Percentiles rank a stretch among this genome's conserved stretches.
phyloP scores from a whole-genome alignment of 2,797 vertebrate species.

The Aldrovandia affinis region DNA sequence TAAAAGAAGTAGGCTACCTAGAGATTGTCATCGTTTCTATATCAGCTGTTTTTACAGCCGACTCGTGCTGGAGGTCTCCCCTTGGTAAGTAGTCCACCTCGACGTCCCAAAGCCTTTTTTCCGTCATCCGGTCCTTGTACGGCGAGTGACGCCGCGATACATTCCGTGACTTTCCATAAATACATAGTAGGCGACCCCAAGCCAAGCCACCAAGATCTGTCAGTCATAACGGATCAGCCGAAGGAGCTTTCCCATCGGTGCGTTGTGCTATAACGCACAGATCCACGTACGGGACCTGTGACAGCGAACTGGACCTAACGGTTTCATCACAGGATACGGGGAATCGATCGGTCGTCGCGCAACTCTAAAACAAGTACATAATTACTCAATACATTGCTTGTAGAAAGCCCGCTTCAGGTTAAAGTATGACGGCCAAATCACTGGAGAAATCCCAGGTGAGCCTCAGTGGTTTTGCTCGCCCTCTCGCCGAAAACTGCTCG shows the following conservation, averaged over 20 bases:
- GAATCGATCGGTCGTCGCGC: constrained; percentile 19
- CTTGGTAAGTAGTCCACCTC: constrained; percentile 54
- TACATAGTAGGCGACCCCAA: constrained; percentile 68
- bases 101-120: constrained; percentile 62
- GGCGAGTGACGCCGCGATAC: constrained; percentile 84
- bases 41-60: constrained; percentile 37
- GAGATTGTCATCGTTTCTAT: constrained; percentile 31
- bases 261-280: neutral
- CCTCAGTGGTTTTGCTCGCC: constrained; percentile 74
- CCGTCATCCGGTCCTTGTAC: constrained; percentile 83
- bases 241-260: neutral
- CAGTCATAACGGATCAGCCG: constrained; percentile 61
- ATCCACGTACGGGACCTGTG: neutral
- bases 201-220: constrained; percentile 68
- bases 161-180: constrained; percentile 83
- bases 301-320: neutral
- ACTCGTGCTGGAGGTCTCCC: constrained; percentile 37
- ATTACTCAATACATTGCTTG: constrained; percentile 31
- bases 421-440: constrained; percentile 80
- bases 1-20: neutral
- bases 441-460: constrained; percentile 79
- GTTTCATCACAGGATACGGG: neutral
- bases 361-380: neutral
- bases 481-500: constrained; percentile 72
- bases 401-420: constrained; percentile 31